Base-by-base conservation (phyloP, 2,888 invertebrate genomes). In the Cinara cedri region DNA sequence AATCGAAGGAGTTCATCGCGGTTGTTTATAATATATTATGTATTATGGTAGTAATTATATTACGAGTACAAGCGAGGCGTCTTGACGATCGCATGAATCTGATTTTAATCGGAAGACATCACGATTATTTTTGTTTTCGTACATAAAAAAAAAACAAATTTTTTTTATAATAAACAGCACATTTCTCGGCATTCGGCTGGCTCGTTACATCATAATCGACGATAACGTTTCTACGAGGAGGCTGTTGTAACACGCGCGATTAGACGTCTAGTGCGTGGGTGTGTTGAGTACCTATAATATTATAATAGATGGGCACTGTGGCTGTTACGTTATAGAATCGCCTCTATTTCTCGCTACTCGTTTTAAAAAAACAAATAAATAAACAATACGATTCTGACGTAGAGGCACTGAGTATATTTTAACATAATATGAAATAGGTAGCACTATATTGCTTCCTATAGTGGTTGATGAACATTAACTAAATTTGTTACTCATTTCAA, bases 61-160 rank as follows among this genome's bases (percentile, higher is more conserved):
- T n/a, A n/a, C n/a, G n/a, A n/a, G n/a, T 60, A 60, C 14, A 1
- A 16, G 24, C 57, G 42, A 57, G 44, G 14, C 8, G 60, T 46
- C 19, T 72, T 24, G 46, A 46, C 46, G 72, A 26, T 46, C 55
- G 46, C n/a, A n/a, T n/a, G n/a, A n/a, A n/a, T n/a, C n/a, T n/a
- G 72, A 72, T 72, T 60, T 72, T 49, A 60, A 72, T 72, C 72
- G 46, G 14, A 60, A 72, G 60, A 60, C 24, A 46, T 72, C 60
- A 72, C 72, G 72, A 55, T 26, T 72, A 6, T 34, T 34, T 26
- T 70, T 68, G 19, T 65, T 68, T 44, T 26, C 3, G 21, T 65
- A 44, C 24, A 26, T 26, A 26, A 16, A 9, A 26, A 60, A 4
- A 60, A 26, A 60, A 60, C 24, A 60, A 34, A 34, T 51, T 14